These are phyloP conservation scores for Caenorhabditis sp. DNA, from an alignment of 2,888 invertebrate species.

Conservation along the genomic window DNA sequence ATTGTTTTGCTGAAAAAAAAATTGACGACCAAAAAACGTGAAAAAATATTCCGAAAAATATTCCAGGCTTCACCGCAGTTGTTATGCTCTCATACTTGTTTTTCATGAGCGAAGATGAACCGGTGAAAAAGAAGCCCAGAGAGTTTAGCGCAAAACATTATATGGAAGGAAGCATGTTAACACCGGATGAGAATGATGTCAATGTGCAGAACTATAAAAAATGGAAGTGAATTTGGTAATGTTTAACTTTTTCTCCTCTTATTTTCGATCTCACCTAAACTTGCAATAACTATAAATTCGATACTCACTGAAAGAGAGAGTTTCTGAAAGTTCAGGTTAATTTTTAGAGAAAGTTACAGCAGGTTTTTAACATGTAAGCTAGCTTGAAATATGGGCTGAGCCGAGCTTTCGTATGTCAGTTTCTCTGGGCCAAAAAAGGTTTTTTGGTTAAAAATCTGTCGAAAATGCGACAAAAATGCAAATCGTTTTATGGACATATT, in stretches of 20 bases:
- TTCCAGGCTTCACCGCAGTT: constrained; percentile 22
- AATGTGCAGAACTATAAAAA: constrained; percentile 36
- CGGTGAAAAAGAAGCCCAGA: background rate
- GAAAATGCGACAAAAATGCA: background rate
- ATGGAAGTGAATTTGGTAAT: constrained; percentile 10
- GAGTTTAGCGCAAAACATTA: constrained; percentile 34
- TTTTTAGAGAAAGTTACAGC: background rate
- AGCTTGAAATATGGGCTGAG: no score
- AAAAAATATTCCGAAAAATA: no score
- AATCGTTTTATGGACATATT: background rate
- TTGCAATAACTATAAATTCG: background rate
- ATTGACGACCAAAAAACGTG: no score
- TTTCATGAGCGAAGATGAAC: constrained; percentile 5
- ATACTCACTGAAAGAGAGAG: background rate
- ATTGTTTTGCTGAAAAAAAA: no score
- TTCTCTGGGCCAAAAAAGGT: no score
- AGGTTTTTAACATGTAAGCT: no score
- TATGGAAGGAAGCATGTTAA: constrained; percentile 35
- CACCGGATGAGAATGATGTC: constrained; percentile 35
- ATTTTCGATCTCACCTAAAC: no score
- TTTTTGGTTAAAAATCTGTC: no score
- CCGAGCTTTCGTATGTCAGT: no score
- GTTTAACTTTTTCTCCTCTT: background rate
- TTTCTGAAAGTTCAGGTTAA: no score
- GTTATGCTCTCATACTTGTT: constrained; percentile 26